Evolutionary conservation across 1,140 invertebrate genomes (phyloP), one percentile per base, ranked within the genome.

Genomic region (Halictus rubicundus): DNA sequence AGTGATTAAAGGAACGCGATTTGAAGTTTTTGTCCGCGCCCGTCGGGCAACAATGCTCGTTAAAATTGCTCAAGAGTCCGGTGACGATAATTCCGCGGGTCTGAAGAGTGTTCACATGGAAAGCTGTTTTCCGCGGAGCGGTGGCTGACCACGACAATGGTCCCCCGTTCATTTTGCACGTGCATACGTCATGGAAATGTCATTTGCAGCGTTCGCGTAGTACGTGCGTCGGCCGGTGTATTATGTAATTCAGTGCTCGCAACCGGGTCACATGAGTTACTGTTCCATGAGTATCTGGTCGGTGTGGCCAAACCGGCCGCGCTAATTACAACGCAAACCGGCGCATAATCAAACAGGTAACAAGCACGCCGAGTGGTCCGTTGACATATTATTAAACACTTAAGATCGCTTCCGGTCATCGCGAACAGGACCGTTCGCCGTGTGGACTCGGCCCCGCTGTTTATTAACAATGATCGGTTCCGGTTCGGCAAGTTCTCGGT

Each of bases 191-290:
- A 86, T 73, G 81, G 80, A 66, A 81, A 83, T 85, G 84, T 86
- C 84, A 85, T 86, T 86, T 82, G 71, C 84, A 86, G 75, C 16
- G 64, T 61, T 68, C 79, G 65, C 72, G 39, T 76, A 78, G 39
- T 76, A 82, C 68, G 57, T 77, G 69, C 27, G 60, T 27, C 52
- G 65, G 37, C 52, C 71, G 74, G 75, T 66, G 84, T 72, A 85
- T 86, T 86, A 86, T 85, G 84, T 85, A 86, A 86, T 86, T 86
- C 84, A 86, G 78, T 79, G 83, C 75, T 78, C 71, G 73, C 80
- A 86, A 86, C 81, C 83, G 85, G 84, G 84, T 80, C 76, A 78
- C 80, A 79, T 85, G 83, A 86, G 83, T 86, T 86, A 85, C 83
- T 80, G 83, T 82, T 85, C 75, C 80, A 61, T 68, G 80, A 82